Percentiles rank a stretch among this genome's conserved stretches.
Conservation (phyloP, 1,140 invertebrate species). For the Papilio aristodemus region DNA sequence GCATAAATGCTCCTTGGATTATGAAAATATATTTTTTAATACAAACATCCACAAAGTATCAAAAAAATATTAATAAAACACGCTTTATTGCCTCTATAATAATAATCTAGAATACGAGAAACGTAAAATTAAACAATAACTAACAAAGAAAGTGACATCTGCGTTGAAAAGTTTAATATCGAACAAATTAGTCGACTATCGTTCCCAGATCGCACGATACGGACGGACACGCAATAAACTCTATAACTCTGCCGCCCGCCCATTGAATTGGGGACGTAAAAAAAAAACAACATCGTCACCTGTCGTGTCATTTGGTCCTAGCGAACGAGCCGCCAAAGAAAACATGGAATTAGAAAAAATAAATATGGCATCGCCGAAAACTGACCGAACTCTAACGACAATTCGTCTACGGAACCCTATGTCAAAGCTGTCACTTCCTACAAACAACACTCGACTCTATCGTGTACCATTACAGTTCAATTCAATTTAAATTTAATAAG, state of each 20-base stretch:
- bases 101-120: too few relatives aligned
- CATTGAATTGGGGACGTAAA: slow-evolving; percentile 49
- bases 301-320: slow-evolving; percentile 79
- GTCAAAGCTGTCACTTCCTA: slow-evolving; percentile 3
- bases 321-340: slow-evolving; percentile 76
- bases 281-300: slow-evolving; percentile 68
- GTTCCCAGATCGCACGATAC: slow-evolving; percentile 53
- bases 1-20: too few relatives aligned
- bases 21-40: too few relatives aligned
- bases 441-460: slow-evolving; percentile 34
- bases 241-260: slow-evolving; percentile 61
- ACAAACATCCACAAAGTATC: too few relatives aligned
- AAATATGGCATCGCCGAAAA: slow-evolving; percentile 59
- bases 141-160: slow-evolving; percentile 50
- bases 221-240: slow-evolving; percentile 72
- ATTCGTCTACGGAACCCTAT: slow-evolving; percentile 47
- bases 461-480: neutral
- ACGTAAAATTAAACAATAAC: neutral
- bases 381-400: slow-evolving; percentile 64
- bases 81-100: too few relatives aligned
- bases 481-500: neutral
- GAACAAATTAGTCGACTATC: slow-evolving; percentile 67
- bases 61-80: too few relatives aligned
- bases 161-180: slow-evolving; percentile 54
- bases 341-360: slow-evolving; percentile 71